Conservation (phyloP, 2,888 invertebrate genomes). For the Lasius fuliginosus region DNA sequence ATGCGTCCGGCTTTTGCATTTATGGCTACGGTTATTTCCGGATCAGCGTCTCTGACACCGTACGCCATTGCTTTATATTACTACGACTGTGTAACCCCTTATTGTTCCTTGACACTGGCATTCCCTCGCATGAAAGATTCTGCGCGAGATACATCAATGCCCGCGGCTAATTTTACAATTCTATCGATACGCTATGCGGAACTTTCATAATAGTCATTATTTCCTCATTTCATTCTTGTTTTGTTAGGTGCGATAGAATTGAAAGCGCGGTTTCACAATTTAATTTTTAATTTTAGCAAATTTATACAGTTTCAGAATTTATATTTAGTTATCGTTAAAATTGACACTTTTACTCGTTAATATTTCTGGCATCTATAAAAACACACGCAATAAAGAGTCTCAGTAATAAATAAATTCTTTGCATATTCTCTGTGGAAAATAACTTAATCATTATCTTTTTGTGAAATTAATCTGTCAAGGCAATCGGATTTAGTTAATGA, state of each 20-base stretch:
- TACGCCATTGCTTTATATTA: conserved; percentile 55
- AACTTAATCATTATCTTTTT: not conserved
- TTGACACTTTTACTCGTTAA: not conserved
- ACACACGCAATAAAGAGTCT: not conserved
- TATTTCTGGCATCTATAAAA: not conserved
- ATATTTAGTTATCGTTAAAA: not conserved
- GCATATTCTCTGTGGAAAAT: not conserved
- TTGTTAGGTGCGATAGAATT: conserved; percentile 2
- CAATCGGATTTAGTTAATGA: not conserved
- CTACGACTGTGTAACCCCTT: conserved; percentile 54
- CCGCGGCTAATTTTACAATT: conserved; percentile 37
- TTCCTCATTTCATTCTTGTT: conserved; percentile 10
- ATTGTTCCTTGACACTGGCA: conserved; percentile 54
- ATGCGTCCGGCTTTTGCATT: conserved; percentile 68
- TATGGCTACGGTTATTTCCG: conserved; percentile 79
- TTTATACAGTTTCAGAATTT: too few species aligned
- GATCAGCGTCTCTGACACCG: conserved; percentile 72
- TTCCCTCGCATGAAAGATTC: conserved; percentile 15
- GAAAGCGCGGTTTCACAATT: conserved; percentile 3
- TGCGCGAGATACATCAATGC: conserved; percentile 35
- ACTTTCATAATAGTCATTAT: conserved; percentile 10
- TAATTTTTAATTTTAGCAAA: not conserved
- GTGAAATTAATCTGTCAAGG: not conserved
- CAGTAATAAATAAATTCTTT: not conserved
- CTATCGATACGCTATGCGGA: conserved; percentile 29